Conservation (phyloP, 2,113 vertebrate species). For the Monopterus albus region DNA sequence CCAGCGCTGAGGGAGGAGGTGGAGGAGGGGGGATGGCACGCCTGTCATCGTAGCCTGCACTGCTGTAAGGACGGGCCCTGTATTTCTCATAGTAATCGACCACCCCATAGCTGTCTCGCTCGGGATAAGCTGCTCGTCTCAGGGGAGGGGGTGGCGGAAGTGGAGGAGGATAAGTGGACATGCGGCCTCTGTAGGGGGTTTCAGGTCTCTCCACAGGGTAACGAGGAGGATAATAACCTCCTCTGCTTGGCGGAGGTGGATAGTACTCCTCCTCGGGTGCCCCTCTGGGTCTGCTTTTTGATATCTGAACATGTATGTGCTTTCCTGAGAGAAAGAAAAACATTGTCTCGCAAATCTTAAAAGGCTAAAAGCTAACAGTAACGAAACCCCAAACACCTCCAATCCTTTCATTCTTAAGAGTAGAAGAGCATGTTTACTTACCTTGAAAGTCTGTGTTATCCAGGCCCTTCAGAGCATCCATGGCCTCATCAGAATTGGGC, state of each 20-base stretch:
- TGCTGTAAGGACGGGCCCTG: constrained; percentile 85
- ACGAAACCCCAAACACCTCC: neutral
- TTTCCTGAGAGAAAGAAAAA: constrained; percentile 87
- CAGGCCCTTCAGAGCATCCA: constrained; percentile 83
- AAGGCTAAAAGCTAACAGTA: neutral
- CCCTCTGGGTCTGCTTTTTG: constrained; percentile 90
- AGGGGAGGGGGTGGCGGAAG: constrained; percentile 82
- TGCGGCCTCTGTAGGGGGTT: constrained; percentile 79
- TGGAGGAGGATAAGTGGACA: constrained; percentile 82
- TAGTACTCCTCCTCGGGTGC: constrained; percentile 90
- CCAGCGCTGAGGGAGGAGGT: constrained; percentile 78
- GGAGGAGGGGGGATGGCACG: constrained; percentile 80
- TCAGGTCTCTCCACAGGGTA: constrained; percentile 88
- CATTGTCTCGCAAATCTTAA: constrained; percentile 42
- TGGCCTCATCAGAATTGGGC: constrained; percentile 83
- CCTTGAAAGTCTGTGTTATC: constrained; percentile 85
- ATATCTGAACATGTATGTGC: constrained; percentile 95
- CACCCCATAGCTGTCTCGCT: constrained; percentile 83
- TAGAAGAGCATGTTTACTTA: constrained; percentile 18
- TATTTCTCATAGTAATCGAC: constrained; percentile 97
- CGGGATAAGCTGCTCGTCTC: constrained; percentile 85
- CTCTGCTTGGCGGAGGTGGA: constrained; percentile 86
- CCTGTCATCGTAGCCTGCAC: constrained; percentile 77
- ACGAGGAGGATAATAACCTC: constrained; percentile 90
- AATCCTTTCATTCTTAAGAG: neutral